Percentiles rank a stretch among this genome's conserved stretches.
phyloP scores from a whole-genome alignment of 1,140 invertebrate genomes.

The Ostrea denselamellosa region DNA sequence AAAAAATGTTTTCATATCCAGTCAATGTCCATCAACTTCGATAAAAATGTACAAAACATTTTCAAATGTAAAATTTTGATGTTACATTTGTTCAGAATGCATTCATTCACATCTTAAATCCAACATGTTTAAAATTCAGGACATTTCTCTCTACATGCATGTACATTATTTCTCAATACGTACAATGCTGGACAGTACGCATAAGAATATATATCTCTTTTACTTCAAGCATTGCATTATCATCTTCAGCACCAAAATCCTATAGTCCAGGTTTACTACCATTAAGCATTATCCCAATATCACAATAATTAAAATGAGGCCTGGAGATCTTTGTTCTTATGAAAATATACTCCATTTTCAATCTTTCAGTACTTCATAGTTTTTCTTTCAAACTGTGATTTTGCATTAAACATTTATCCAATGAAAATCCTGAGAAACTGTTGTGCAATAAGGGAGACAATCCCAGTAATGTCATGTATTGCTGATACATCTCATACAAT shows the following conservation, averaged over 20 bases:
- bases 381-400: background rate
- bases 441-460: constrained; percentile 3
- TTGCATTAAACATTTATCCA: background rate
- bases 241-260: background rate
- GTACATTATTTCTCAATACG: background rate
- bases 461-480: constrained; percentile 29
- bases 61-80: background rate
- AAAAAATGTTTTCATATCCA: background rate
- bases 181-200: background rate
- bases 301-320: background rate
- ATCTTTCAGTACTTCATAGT: background rate
- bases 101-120: background rate
- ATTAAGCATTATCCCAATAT: background rate
- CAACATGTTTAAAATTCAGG: background rate
- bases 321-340: background rate
- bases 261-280: background rate
- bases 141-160: background rate
- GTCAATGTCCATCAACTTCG: background rate
- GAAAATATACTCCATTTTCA: constrained; percentile 14
- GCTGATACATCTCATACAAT: constrained; percentile 1
- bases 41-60: background rate
- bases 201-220: background rate
- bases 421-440: constrained; percentile 24
- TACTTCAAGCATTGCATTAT: background rate
- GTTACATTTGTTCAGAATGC: background rate